Evolutionary conservation across 2,888 invertebrate species (phyloP), one percentile per base, ranked within the genome.

Genomic region (Metellina segmentata): DNA sequence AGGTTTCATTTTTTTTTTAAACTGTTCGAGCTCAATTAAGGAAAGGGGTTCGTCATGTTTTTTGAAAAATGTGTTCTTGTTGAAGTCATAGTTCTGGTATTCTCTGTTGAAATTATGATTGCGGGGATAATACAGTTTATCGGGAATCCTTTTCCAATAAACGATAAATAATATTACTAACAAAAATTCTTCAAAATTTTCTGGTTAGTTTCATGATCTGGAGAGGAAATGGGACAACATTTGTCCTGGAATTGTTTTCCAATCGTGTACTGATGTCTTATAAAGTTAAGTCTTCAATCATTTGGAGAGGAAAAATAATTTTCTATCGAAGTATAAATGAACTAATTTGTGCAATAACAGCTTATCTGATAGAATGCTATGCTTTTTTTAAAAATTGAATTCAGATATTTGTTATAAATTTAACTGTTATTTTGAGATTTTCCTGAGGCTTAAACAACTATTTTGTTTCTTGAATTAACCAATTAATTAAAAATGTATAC

Each of bases 1-100:
- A 9, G 20, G 81, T 11, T 49, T 11, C 79, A 72, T 79, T 87
- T 87, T 87, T n/a, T 79, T 87, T 79, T 71, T n/a, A 51, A 87
- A 81, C 71, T 71, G 81, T 71, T 52, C 53, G 71, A n/a, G 70
- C 77, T 2, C 78, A 77, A 86, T 86, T 86, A 78, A 34, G 34
- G 34, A 34, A 72, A 79, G 11, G 71, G 61, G 19, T 81, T 19
- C 7, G 48, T 16, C 61, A 19, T 69, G 5, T 5, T 86, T 77
- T 74, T 86, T 79, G 61, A 61, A 61, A 61, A 61, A 16, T 61
- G 11, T 61, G 11, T 11, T 61, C 61, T 61, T 61, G 61, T 5
- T 61, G 11, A 61, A 61, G 61, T 61, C 16, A 61, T 16, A 16
- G 61, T 11, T 16, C 16, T 61, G 61, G 61, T 11, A 16, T 61